Conservation (phyloP, 2,888 invertebrate genomes). For the Gisinianus flammeolus region DNA sequence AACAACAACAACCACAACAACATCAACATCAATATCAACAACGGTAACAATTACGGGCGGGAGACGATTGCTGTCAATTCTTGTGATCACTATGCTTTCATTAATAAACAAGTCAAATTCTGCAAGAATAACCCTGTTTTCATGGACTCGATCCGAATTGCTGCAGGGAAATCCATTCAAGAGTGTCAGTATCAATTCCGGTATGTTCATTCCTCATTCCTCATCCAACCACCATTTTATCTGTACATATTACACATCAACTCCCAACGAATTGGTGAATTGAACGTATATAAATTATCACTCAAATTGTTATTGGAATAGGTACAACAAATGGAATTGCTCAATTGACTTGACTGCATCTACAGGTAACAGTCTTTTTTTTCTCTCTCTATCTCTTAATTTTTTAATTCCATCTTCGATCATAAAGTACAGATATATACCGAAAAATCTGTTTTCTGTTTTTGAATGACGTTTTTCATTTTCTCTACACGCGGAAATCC, state of each 20-base stretch:
- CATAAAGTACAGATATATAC: background rate
- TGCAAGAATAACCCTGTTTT: conserved; percentile 84
- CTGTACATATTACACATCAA: too few relatives aligned
- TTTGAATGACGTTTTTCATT: background rate
- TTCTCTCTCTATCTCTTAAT: background rate
- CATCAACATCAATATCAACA: background rate
- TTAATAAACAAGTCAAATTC: conserved; percentile 74
- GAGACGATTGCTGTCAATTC: conserved; percentile 7
- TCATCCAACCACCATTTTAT: too few relatives aligned
- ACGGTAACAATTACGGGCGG: background rate
- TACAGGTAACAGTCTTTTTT: conserved; percentile 19
- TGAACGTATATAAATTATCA: too few relatives aligned
- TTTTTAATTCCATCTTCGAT: background rate
- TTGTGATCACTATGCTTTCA: conserved; percentile 42
- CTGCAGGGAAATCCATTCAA: conserved; percentile 79
- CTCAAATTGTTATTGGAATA: too few relatives aligned
- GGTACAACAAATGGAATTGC: conserved; percentile 88
- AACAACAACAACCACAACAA: background rate
- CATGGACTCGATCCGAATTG: conserved; percentile 83
- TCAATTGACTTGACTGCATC: conserved; percentile 62
- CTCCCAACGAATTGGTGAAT: too few relatives aligned
- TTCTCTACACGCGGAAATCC: background rate
- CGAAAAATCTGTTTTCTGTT: background rate
- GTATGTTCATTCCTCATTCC: too few relatives aligned
- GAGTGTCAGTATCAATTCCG: conserved; percentile 86